phyloP scores from a whole-genome alignment of 2,888 invertebrate species.

The Apodemia mormo region DNA sequence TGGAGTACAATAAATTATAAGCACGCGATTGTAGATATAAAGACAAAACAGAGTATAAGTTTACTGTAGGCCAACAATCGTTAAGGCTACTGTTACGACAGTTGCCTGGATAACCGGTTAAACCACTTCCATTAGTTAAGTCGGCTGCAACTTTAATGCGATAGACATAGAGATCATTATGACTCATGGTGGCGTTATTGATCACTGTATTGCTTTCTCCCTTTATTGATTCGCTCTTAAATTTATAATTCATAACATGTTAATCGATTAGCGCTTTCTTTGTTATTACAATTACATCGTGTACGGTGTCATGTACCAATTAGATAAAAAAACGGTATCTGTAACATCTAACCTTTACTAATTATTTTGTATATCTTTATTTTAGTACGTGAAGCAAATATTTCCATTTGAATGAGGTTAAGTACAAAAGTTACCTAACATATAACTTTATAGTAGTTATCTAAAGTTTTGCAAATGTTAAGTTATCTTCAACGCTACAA shows the following conservation, averaged over 20 bases:
- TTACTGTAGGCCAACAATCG: conserved; percentile 70
- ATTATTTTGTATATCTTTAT: no score
- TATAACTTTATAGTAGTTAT: no score
- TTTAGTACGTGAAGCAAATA: no score
- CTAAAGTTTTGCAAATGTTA: no score
- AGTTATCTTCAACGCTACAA: no score
- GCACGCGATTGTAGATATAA: conserved; percentile 37
- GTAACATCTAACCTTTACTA: neutral
- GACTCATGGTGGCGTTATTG: conserved; percentile 36
- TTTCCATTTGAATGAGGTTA: no score
- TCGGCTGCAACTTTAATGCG: conserved; percentile 52
- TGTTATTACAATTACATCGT: conserved; percentile 20
- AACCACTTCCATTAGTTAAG: conserved; percentile 61
- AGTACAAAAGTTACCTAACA: no score
- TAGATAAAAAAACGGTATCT: neutral
- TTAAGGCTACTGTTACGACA: conserved; percentile 72
- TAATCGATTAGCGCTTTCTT: conserved; percentile 37
- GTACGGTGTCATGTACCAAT: conserved; percentile 8
- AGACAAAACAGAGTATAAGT: conserved; percentile 60
- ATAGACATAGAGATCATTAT: conserved; percentile 42
- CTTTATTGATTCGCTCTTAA: conserved; percentile 45
- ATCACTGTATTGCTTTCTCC: conserved; percentile 47
- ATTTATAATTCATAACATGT: conserved; percentile 46
- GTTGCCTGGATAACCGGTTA: conserved; percentile 60
- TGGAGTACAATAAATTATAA: conserved; percentile 7